Conservation (phyloP, 2,797 vertebrate species). For the Spinus olivaceus region DNA sequence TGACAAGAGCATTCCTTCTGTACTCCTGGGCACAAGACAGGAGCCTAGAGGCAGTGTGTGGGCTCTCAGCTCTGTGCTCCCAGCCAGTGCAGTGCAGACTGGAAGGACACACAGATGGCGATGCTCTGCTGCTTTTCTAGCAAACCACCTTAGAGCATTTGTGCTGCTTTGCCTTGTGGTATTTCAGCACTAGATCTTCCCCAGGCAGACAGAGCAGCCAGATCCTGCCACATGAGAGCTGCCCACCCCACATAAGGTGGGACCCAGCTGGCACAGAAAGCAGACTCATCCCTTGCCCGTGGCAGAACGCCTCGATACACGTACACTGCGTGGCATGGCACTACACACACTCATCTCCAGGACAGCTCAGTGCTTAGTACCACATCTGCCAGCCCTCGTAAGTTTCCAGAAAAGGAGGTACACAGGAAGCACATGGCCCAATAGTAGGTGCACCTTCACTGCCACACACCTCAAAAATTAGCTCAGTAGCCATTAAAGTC, state of each 20-base stretch:
- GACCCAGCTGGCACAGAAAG: rapidly evolving
- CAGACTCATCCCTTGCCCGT: rapidly evolving
- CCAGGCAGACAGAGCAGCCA: not conserved
- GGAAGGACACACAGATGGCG: rapidly evolving
- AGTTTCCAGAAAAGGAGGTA: not conserved
- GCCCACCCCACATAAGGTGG: rapidly evolving
- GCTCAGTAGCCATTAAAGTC: not conserved
- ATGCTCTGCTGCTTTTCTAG: not conserved
- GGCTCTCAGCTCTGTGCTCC: rapidly evolving
- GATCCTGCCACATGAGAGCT: not conserved
- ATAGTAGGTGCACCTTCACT: not conserved
- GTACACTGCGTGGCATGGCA: not conserved
- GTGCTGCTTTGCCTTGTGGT: not conserved
- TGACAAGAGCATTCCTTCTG: not conserved
- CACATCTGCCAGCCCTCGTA: not conserved
- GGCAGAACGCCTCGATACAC: rapidly evolving
- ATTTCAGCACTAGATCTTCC: not conserved
- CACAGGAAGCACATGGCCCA: rapidly evolving
- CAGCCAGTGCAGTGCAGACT: rapidly evolving
- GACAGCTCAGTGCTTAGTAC: not conserved
- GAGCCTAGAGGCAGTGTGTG: rapidly evolving
- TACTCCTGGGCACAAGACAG: rapidly evolving
- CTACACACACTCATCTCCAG: not conserved
- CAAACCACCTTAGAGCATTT: not conserved
- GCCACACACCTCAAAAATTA: not conserved